Percentiles rank a stretch among this genome's conserved stretches.
Conservation (phyloP, 2,113 vertebrate species). For the Antennarius striatus region DNA sequence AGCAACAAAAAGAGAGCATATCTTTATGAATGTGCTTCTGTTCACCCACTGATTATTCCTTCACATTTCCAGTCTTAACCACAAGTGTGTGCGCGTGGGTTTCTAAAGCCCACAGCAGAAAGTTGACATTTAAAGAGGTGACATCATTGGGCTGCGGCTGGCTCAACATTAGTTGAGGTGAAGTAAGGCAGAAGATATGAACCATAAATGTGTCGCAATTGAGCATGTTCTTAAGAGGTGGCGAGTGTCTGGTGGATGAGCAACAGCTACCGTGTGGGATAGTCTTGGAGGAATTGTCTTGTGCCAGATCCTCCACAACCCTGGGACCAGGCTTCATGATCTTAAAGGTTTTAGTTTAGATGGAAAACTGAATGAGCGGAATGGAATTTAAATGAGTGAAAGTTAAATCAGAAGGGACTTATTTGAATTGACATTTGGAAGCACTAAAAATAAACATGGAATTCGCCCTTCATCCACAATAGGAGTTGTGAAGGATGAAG, state of each 20-base stretch:
- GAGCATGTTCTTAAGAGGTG: constrained; percentile 58
- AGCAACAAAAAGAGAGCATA: neutral
- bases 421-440: constrained; percentile 50
- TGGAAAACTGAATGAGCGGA: constrained; percentile 55
- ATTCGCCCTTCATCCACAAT: constrained; percentile 7
- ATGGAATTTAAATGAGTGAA: constrained; percentile 45
- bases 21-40: constrained; percentile 4
- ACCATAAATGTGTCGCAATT: constrained; percentile 63
- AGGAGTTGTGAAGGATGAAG: constrained; percentile 14
- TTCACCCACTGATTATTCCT: constrained; percentile 20
- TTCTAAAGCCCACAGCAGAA: constrained; percentile 11
- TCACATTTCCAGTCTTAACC: constrained; percentile 39
- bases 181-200: constrained; percentile 64
- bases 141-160: constrained; percentile 57
- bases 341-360: constrained; percentile 55
- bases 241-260: constrained; percentile 49
- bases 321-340: constrained; percentile 20
- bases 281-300: neutral
- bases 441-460: constrained; percentile 16
- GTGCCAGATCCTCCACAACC: neutral
- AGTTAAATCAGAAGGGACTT: constrained; percentile 24
- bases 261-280: constrained; percentile 51
- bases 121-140: constrained; percentile 42
- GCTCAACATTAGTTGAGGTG: constrained; percentile 43
- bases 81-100: neutral